These are phyloP conservation scores for Odontamblyopus rebecca DNA, from an alignment of 2,797 vertebrate species.

Conservation along the genomic window DNA sequence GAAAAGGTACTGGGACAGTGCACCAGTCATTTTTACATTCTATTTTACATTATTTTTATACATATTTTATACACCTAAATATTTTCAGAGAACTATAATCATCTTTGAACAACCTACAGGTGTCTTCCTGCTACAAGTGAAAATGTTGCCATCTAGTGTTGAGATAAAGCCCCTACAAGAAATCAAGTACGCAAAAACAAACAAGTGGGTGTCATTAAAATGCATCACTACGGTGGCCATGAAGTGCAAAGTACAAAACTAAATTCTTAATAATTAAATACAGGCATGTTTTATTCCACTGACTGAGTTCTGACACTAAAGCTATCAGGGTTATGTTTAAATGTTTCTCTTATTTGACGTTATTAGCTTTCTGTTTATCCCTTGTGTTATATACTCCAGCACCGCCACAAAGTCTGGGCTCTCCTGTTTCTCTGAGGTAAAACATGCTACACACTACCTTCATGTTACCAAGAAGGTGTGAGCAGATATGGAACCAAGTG, in stretches of 20 bases:
- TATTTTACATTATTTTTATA: neutral
- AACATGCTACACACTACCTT: constrained; percentile 50
- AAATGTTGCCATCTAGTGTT: constrained; percentile 76
- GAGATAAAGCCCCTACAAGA: neutral
- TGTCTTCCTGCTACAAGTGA: neutral
- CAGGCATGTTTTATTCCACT: neutral
- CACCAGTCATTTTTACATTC: neutral
- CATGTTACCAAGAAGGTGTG: constrained; percentile 71
- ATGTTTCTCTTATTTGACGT: neutral
- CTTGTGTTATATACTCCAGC: constrained; percentile 2
- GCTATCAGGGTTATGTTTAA: neutral
- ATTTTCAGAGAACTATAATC: neutral
- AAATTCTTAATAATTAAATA: neutral
- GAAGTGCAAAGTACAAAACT: neutral
- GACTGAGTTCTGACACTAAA: neutral
- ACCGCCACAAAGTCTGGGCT: constrained; percentile 16
- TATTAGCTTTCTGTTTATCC: constrained; percentile 19
- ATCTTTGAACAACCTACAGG: neutral
- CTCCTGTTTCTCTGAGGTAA: constrained; percentile 30
- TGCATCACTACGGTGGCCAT: neutral
- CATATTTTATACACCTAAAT: neutral
- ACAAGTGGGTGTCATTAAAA: neutral
- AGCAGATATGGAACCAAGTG: constrained; percentile 47
- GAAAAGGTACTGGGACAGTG: neutral
- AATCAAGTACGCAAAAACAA: neutral